These are phyloP conservation scores for Agrochola circellaris DNA, from an alignment of 2,888 invertebrate genomes.

Conservation along the genomic window DNA sequence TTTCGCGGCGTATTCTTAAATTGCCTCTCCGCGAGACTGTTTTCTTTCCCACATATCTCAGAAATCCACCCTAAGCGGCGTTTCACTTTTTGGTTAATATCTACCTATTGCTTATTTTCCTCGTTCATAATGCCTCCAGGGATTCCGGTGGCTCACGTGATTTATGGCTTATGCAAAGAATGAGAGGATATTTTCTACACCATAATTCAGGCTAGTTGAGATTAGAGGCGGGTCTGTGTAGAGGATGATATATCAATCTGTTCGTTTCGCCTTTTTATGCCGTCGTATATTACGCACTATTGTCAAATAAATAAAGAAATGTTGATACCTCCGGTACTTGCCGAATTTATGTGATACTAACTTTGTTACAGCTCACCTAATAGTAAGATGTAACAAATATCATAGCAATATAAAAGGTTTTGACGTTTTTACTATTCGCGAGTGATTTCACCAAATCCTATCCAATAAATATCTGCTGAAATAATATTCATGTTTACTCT, in stretches of 20 bases:
- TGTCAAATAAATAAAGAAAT: constrained; percentile 71
- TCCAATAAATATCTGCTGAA: constrained; percentile 4
- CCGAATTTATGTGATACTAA: constrained; percentile 63
- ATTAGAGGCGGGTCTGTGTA: constrained; percentile 82
- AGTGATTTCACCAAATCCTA: constrained; percentile 24
- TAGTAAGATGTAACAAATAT: constrained; percentile 44
- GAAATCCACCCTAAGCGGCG: constrained; percentile 67
- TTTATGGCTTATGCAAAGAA: constrained; percentile 89
- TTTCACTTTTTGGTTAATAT: constrained; percentile 83
- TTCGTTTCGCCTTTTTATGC: constrained; percentile 72
- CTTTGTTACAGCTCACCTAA: constrained; percentile 46
- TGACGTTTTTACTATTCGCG: constrained; percentile 28
- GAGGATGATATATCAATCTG: constrained; percentile 85
- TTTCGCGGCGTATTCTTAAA: constrained; percentile 53
- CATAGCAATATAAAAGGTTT: constrained; percentile 16
- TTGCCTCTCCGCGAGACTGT: constrained; percentile 53
- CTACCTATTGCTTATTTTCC: constrained; percentile 86
- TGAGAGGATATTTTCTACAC: constrained; percentile 88
- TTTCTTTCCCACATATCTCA: constrained; percentile 67
- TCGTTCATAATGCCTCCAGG: constrained; percentile 83
- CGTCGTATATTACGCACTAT: constrained; percentile 71
- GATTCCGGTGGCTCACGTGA: constrained; percentile 85
- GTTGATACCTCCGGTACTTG: constrained; percentile 56
- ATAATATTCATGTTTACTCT: constrained; percentile 8
- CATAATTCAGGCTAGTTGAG: constrained; percentile 89